Percentiles rank a stretch among this genome's conserved stretches.
These are phyloP conservation scores for Aplodontia rufa DNA, from an alignment of 2,113 vertebrate species.

Conservation along the genomic window DNA sequence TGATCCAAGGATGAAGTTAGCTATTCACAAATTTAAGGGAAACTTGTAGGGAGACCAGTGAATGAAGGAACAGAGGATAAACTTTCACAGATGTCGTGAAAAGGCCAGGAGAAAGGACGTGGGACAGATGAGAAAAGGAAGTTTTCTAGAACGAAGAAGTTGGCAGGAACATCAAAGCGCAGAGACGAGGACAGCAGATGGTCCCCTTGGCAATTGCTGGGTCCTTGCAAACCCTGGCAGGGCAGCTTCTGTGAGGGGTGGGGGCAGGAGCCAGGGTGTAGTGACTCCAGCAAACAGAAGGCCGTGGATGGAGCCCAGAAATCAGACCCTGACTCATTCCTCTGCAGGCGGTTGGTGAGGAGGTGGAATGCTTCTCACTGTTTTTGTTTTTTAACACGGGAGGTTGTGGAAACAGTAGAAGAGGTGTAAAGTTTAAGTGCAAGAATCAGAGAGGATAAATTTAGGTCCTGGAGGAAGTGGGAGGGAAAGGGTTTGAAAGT, in stretches of 20 bases:
- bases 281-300: background rate
- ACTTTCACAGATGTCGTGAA: background rate
- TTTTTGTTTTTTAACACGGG: background rate
- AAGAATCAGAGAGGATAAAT: background rate
- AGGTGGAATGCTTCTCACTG: background rate
- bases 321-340: background rate
- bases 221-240: no score
- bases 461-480: background rate
- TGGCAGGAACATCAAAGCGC: background rate
- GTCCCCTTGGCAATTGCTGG: background rate
- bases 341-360: background rate
- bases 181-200: background rate
- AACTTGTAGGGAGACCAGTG: background rate
- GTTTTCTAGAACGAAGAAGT: background rate
- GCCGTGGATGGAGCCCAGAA: background rate
- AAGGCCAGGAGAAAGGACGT: background rate
- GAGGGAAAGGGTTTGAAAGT: background rate
- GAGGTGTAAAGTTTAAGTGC: background rate
- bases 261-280: background rate
- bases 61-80: background rate
- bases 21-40: background rate
- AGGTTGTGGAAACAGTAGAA: background rate
- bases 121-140: background rate
- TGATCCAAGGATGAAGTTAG: background rate
- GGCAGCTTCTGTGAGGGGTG: background rate